Evolutionary conservation across 2,113 vertebrate species (phyloP).

Genomic region (Catagonus wagneri): DNA sequence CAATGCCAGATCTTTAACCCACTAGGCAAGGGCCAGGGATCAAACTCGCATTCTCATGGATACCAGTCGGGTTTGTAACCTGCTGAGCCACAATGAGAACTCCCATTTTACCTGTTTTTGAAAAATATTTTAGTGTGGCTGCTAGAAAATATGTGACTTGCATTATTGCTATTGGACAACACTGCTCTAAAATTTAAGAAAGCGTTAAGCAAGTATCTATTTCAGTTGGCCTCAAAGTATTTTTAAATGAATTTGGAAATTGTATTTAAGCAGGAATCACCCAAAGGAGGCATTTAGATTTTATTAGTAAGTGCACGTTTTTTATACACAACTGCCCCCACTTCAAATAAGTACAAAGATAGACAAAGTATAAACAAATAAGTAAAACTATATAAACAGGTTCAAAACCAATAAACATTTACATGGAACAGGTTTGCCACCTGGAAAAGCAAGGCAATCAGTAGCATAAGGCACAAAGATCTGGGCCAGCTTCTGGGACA

Average conservation of each 20-base stretch:
- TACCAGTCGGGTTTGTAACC: too few species aligned
- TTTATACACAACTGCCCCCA: background rate
- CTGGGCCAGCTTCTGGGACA: background rate
- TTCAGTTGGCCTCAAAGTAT: background rate
- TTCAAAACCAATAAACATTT: background rate
- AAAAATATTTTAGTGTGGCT: background rate
- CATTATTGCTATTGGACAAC: background rate
- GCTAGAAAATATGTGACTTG: background rate
- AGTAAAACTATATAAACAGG: background rate
- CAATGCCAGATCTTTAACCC: too few species aligned
- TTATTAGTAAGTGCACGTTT: background rate
- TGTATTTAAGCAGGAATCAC: background rate
- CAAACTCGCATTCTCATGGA: too few species aligned
- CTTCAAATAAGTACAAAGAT: background rate
- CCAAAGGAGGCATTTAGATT: background rate
- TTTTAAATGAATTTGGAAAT: conserved; percentile 27
- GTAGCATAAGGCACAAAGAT: background rate
- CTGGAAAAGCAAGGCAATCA: background rate
- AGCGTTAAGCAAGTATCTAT: background rate
- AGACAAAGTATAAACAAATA: background rate
- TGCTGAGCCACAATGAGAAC: too few species aligned
- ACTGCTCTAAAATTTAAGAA: background rate
- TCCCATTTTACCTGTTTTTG: background rate
- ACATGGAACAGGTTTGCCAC: background rate
- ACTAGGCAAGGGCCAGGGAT: too few species aligned